Percentiles rank a stretch among this genome's conserved stretches.
These are phyloP conservation scores for Aphidius colemani DNA, from an alignment of 2,888 invertebrate species.

Conservation along the genomic window DNA sequence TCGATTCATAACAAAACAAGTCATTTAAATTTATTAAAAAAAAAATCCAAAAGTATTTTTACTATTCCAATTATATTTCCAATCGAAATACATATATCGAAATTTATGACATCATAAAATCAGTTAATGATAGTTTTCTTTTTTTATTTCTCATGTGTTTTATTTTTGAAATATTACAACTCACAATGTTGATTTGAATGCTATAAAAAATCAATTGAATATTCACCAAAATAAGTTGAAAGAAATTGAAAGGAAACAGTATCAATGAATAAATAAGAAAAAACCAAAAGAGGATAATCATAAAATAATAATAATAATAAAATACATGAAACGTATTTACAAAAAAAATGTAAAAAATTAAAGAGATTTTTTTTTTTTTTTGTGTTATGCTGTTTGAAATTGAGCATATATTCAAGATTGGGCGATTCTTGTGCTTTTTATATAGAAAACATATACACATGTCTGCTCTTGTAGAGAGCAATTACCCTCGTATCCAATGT, in stretches of 20 bases:
- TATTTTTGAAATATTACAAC: no score
- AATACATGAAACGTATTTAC: background rate
- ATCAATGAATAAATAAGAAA: background rate
- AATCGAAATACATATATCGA: no score
- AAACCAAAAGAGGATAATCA: background rate
- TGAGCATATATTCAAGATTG: background rate
- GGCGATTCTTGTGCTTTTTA: background rate
- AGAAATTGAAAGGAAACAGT: constrained; percentile 12
- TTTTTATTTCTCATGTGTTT: no score
- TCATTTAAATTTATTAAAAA: no score
- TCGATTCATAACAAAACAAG: no score
- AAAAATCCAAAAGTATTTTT: no score
- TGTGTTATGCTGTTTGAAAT: background rate
- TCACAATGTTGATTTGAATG: no score
- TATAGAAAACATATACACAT: background rate
- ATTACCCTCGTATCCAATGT: constrained; percentile 36
- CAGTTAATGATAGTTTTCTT: no score
- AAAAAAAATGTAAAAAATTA: background rate
- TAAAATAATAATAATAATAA: background rate
- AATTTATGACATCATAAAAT: no score
- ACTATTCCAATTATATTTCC: no score
- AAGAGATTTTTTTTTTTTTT: background rate
- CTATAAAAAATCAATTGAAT: no score
- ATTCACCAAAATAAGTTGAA: background rate
- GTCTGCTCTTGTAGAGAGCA: constrained; percentile 34